Conservation (phyloP, 2,113 vertebrate species). For the Aspiorhynchus laticeps region DNA sequence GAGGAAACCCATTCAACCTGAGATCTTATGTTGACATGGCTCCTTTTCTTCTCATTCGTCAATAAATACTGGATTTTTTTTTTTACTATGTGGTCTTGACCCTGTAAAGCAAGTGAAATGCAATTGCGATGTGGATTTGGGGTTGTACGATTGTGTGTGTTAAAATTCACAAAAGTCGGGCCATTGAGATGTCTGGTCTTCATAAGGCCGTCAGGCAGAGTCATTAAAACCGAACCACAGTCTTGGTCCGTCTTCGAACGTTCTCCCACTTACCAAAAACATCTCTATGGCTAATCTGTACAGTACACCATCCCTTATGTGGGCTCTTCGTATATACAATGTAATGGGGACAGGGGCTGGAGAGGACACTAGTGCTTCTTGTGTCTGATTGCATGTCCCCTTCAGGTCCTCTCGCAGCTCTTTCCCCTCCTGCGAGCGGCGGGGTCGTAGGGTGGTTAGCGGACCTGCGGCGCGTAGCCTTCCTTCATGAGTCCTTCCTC, state of each 20-base stretch:
- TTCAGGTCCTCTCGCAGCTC: constrained; percentile 58
- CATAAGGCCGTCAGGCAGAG: constrained; percentile 58
- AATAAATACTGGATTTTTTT: constrained; percentile 38
- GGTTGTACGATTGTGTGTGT: constrained; percentile 8
- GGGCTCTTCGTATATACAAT: constrained; percentile 70
- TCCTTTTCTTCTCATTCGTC: constrained; percentile 41
- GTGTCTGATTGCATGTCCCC: constrained; percentile 74
- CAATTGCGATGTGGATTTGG: constrained; percentile 37
- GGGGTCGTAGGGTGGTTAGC: constrained; percentile 76
- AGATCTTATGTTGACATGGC: constrained; percentile 55
- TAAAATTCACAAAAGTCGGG: constrained; percentile 25
- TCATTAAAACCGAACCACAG: constrained; percentile 60
- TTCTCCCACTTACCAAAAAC: constrained; percentile 48
- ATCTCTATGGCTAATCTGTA: constrained; percentile 89
- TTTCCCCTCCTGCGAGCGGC: constrained; percentile 21
- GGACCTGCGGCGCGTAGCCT: constrained; percentile 94
- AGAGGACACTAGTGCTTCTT: constrained; percentile 84
- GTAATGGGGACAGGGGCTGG: constrained; percentile 68
- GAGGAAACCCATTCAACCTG: constrained; percentile 61
- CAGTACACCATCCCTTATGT: constrained; percentile 74
- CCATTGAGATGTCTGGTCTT: constrained; percentile 44
- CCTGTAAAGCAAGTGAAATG: constrained; percentile 44
- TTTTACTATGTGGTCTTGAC: constrained; percentile 44
- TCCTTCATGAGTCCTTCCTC: constrained; percentile 99
- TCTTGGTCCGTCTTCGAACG: constrained; percentile 50